Percentiles rank a stretch among this genome's conserved stretches.
Conservation (phyloP, 2,113 vertebrate genomes). For the Epinephelus moara region DNA sequence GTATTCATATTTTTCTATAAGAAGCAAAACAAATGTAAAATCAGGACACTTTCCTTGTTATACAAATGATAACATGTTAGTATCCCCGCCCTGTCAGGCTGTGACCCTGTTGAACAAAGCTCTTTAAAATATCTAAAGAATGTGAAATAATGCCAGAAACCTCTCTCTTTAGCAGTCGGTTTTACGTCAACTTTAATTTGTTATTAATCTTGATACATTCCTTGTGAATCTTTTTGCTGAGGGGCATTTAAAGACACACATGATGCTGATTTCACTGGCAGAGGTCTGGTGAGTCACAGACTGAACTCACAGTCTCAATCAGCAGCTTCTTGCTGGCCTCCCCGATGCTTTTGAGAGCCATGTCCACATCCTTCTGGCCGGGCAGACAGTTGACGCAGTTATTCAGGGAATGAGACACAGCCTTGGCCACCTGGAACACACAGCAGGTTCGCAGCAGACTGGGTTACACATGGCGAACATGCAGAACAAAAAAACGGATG, state of each 20-base stretch:
- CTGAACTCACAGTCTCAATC: conserved; percentile 91
- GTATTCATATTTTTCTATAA: not conserved
- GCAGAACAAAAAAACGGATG: conserved; percentile 18
- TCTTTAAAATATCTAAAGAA: not conserved
- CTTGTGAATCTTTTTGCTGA: not conserved
- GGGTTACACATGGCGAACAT: conserved; percentile 3
- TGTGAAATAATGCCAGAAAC: not conserved
- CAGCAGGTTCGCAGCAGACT: conserved; percentile 9
- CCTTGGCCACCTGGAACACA: conserved; percentile 93
- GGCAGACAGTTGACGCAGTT: conserved; percentile 99
- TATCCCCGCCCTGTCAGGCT: not conserved
- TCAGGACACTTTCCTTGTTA: not conserved
- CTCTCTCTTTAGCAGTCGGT: not conserved
- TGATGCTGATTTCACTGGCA: not conserved
- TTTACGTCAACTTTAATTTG: not conserved
- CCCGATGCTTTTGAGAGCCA: conserved; percentile 97
- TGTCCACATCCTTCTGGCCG: conserved; percentile 98
- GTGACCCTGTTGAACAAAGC: not conserved
- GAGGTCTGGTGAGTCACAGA: conserved; percentile 10
- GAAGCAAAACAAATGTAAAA: too few relatives aligned
- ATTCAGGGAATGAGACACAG: conserved; percentile 97
- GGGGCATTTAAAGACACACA: not conserved
- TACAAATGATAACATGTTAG: not conserved
- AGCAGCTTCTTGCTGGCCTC: conserved; percentile 99
- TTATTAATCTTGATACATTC: not conserved